Conservation (phyloP, 2,113 vertebrate species). For the Herpailurus yagouaroundi region DNA sequence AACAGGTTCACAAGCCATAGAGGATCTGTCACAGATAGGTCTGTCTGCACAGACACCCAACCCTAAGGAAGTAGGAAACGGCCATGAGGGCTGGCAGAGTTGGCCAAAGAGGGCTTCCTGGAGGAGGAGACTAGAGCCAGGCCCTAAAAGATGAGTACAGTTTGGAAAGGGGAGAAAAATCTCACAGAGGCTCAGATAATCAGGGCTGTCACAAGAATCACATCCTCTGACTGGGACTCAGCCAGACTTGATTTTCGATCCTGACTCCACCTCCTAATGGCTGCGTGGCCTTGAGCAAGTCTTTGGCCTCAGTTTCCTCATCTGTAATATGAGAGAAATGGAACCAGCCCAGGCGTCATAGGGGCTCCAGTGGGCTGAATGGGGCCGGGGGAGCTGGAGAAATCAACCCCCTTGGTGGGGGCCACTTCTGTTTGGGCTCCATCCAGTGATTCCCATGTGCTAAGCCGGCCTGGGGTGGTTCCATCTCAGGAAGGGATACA, state of each 20-base stretch:
- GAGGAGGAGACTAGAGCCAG: neutral
- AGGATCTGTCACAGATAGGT: neutral
- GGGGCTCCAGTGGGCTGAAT: neutral
- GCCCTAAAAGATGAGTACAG: neutral
- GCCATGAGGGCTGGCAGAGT: neutral
- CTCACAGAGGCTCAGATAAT: neutral
- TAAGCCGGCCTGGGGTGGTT: neutral
- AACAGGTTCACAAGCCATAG: neutral
- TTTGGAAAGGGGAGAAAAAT: neutral
- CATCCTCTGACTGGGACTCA: neutral
- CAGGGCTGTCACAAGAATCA: neutral
- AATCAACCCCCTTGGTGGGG: too few relatives aligned
- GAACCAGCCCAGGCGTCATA: neutral
- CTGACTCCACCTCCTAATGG: neutral
- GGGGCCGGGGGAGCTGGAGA: neutral
- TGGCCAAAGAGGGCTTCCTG: neutral
- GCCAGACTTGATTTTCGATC: neutral
- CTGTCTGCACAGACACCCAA: neutral
- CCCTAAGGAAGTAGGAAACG: neutral
- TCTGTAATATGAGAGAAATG: neutral
- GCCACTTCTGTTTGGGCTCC: neutral
- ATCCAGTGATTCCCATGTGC: rapidly evolving
- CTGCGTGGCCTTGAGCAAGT: neutral
- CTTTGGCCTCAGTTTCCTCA: neutral
- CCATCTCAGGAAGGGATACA: neutral